Evolutionary conservation across 2,797 vertebrate genomes (phyloP).

Genomic region (Triplophysa bombifrons): DNA sequence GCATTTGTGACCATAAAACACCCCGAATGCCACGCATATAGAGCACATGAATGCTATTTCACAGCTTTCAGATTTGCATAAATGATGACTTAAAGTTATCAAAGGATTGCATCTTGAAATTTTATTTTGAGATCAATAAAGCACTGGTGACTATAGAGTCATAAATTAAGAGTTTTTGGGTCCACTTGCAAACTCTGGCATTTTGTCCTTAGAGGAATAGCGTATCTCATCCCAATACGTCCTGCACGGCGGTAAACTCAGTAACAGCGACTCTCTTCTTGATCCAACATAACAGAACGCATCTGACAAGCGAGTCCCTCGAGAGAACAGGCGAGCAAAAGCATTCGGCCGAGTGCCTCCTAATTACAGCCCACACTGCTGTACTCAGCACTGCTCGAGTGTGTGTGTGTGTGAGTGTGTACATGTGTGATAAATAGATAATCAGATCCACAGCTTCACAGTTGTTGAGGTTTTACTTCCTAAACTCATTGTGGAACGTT

Average conservation of each 20-base stretch:
- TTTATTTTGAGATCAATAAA: background rate
- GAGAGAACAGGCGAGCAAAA: slow-evolving; percentile 75
- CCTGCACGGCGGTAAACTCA: background rate
- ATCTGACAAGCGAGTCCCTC: slow-evolving; percentile 67
- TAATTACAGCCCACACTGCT: slow-evolving; percentile 71
- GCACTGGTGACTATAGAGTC: background rate
- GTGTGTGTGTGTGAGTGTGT: background rate
- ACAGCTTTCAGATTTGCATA: no score
- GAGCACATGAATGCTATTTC: no score
- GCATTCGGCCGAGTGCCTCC: slow-evolving; percentile 62
- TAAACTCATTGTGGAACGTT: background rate
- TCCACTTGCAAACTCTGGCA: background rate
- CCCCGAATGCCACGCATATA: no score
- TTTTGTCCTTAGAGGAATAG: background rate
- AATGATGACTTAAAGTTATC: no score
- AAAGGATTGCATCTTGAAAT: no score
- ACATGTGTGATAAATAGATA: slow-evolving; percentile 2
- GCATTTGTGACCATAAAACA: no score
- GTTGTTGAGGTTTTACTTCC: slow-evolving; percentile 1
- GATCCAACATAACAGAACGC: slow-evolving; percentile 45
- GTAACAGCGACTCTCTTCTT: slow-evolving; percentile 39
- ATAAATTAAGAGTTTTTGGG: background rate
- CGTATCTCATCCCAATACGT: background rate
- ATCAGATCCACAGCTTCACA: slow-evolving; percentile 13
- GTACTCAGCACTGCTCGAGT: slow-evolving; percentile 70